Percentiles rank a stretch among this genome's conserved stretches.
Conservation (phyloP, 2,113 vertebrate genomes). For the Daphoenositta chrysoptera region DNA sequence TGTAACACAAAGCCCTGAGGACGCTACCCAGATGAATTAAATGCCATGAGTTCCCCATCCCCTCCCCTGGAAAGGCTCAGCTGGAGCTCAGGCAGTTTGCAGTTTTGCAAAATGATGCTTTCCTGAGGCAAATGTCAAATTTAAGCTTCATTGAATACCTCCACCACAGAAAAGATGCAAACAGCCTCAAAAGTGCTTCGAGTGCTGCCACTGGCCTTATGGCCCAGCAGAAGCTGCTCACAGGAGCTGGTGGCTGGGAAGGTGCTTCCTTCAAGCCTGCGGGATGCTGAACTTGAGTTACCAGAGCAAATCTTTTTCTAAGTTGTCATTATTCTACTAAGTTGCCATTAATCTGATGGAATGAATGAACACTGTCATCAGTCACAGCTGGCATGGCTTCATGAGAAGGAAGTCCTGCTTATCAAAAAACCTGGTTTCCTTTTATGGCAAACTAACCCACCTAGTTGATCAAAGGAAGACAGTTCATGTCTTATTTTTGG, state of each 20-base stretch:
- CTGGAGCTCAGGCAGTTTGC: neutral
- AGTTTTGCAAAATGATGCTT: neutral
- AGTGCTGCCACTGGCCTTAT: neutral
- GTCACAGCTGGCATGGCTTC: neutral
- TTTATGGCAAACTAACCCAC: neutral
- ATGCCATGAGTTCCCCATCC: accelerated
- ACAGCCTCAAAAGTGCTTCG: accelerated
- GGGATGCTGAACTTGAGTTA: neutral
- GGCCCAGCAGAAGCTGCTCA: neutral
- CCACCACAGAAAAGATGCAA: neutral
- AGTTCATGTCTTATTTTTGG: neutral
- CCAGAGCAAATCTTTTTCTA: neutral
- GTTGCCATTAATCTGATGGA: neutral
- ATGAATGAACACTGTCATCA: neutral
- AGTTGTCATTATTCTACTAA: neutral
- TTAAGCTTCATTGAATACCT: neutral
- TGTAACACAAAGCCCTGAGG: neutral
- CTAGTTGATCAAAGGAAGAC: neutral
- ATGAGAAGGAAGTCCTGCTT: neutral
- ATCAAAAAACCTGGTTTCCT: neutral
- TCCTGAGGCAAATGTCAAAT: neutral
- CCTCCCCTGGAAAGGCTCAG: neutral
- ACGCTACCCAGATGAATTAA: neutral
- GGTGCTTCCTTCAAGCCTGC: neutral
- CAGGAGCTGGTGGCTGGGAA: neutral